Conservation (phyloP, 92 coral and sea anemone species). For the Meandrina meandrites region DNA sequence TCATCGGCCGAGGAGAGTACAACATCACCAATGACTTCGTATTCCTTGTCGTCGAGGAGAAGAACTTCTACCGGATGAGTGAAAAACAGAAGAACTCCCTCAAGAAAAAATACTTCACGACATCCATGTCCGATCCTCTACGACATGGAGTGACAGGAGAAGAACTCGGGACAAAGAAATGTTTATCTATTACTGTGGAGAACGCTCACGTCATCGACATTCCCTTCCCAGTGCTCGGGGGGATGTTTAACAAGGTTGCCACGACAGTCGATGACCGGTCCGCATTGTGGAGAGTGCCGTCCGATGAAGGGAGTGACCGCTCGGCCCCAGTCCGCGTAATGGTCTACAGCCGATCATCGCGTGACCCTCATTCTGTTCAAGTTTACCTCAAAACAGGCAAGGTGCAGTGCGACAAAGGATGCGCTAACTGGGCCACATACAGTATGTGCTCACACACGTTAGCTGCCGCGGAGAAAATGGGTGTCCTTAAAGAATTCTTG, state of each 20-base stretch:
- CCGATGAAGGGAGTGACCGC: conserved; percentile 13
- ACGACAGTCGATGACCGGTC: conserved; percentile 22
- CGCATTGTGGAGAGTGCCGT: conserved; percentile 50
- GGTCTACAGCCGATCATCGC: conserved; percentile 39
- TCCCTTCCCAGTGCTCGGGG: conserved; percentile 53
- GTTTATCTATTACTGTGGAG: conserved; percentile 47
- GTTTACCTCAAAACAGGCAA: conserved; percentile 37
- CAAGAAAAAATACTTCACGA: conserved; percentile 47
- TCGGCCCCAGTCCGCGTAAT: background rate
- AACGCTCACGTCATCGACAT: conserved; percentile 47
- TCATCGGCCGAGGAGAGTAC: conserved; percentile 69
- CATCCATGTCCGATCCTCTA: conserved; percentile 44
- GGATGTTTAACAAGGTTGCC: conserved; percentile 57
- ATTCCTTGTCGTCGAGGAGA: conserved; percentile 53
- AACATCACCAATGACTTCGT: conserved; percentile 43
- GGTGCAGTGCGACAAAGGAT: conserved; percentile 49
- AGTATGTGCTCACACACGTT: conserved; percentile 60
- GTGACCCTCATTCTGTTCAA: conserved; percentile 36
- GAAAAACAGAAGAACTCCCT: conserved; percentile 54
- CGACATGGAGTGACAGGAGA: conserved; percentile 27
- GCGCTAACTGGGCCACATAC: conserved; percentile 54
- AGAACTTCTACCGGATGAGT: conserved; percentile 55
- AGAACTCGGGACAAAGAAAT: conserved; percentile 1
- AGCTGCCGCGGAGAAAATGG: conserved; percentile 56
- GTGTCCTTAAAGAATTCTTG: conserved; percentile 37